These are phyloP conservation scores for Cactoblastis cactorum DNA, from an alignment of 2,888 invertebrate species.

Conservation along the genomic window DNA sequence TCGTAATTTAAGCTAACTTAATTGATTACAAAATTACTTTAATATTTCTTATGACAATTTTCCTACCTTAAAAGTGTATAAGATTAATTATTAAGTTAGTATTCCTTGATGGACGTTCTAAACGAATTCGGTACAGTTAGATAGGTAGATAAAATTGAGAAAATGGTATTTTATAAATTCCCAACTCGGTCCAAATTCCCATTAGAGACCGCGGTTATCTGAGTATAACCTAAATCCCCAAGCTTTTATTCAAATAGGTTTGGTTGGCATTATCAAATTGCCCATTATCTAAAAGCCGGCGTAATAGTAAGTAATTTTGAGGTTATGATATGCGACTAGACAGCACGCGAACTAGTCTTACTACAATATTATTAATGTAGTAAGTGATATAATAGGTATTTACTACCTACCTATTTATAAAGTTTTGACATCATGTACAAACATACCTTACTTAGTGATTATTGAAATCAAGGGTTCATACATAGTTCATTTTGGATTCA, in stretches of 20 bases:
- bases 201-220: too few species aligned
- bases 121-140: too few species aligned
- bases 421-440: background rate
- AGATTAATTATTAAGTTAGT: too few species aligned
- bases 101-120: too few species aligned
- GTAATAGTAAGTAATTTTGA: background rate
- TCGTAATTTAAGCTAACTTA: too few species aligned
- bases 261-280: constrained; percentile 7
- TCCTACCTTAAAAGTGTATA: too few species aligned
- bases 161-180: background rate
- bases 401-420: too few species aligned
- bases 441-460: background rate
- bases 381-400: background rate
- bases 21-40: too few species aligned
- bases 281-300: constrained; percentile 6
- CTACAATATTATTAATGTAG: background rate
- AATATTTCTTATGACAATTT: too few species aligned
- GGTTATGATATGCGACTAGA: background rate
- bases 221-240: background rate
- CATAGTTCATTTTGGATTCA: too few species aligned
- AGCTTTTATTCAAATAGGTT: constrained; percentile 10
- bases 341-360: background rate
- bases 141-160: background rate
- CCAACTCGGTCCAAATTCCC: too few species aligned
- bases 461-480: background rate